Percentiles rank a stretch among this genome's conserved stretches.
phyloP scores from a whole-genome alignment of 2,113 vertebrate species.

The Tragelaphus imberbis region DNA sequence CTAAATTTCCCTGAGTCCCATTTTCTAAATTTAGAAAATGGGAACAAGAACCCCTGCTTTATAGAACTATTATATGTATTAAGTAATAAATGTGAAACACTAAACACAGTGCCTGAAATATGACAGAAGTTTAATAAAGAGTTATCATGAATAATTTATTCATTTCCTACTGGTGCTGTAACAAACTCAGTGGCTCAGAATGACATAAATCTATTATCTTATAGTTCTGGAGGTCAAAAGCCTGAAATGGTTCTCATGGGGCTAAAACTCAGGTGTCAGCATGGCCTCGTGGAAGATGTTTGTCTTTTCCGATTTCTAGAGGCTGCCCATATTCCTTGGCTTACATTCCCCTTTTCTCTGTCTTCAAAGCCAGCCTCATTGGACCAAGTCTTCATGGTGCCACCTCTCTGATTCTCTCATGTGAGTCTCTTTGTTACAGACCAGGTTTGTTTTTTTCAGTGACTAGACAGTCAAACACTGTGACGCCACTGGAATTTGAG shows the following conservation, averaged over 20 bases:
- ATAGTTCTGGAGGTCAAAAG: background rate
- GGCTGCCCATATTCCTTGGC: background rate
- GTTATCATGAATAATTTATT: background rate
- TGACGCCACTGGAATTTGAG: background rate
- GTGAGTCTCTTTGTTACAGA: background rate
- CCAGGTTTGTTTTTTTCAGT: background rate
- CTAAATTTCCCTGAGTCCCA: background rate
- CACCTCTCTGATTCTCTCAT: background rate
- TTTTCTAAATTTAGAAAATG: background rate
- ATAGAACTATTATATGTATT: background rate
- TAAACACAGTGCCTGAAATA: background rate
- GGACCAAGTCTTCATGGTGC: background rate
- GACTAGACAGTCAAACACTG: background rate
- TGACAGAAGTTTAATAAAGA: background rate
- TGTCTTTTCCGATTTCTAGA: background rate
- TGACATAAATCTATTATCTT: background rate
- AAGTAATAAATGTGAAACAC: background rate
- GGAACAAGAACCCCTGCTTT: background rate
- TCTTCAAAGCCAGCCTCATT: background rate
- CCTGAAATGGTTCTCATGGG: background rate
- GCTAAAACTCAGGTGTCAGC: background rate
- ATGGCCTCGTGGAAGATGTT: background rate
- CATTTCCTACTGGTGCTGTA: background rate
- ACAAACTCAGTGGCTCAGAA: background rate
- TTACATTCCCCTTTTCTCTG: background rate